Base-by-base conservation (phyloP, 2,113 vertebrate genomes). In the Sander lucioperca region DNA sequence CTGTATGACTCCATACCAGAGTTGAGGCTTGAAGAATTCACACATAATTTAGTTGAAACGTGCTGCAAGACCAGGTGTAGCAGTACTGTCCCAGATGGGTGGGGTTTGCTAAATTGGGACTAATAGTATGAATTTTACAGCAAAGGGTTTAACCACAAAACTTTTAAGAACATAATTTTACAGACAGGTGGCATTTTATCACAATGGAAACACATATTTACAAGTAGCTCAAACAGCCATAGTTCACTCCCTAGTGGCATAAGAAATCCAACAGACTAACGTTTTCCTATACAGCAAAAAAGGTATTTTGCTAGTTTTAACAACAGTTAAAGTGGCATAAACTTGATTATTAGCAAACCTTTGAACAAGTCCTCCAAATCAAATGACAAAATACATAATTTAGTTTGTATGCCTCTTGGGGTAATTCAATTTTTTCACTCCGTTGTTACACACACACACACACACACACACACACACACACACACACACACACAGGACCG, bases 21-120 rank as follows among this genome's bases (percentile, higher is more conserved):
- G 57, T 18, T n/a, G 9, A 56, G 25, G 5, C 45, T 51, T 6
- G 23, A 69, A 33, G 27, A 74, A 68, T 54, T 54, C 14, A 70
- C 51, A 53, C 72, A 23, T 77, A 15, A 45, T 68, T 68, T 64
- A 15, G 39, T 10, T 47, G 30, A 74, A 65, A 53, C 2, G 15
- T 39, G 50, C 21, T 12, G 11, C 51, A 39, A 8, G 3, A 14
- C 25, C 77, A 65, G 71, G 63, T 73, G 62, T 10, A 57, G 27
- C 6, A 21, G 48, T 3, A 4, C 4, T n/a, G 43, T 21, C 5
- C 5, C 27, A 58, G 54, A 48, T 18, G 33, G 21, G 8, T 19
- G 33, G 45, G 11, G 27, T 47, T 78, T 58, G 6, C 14, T 27
- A 33, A 59, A 56, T 76, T 0, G 11, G 11, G 25, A 61, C 15